A percentile compares a stretch with the other conserved stretches of the same genome.
These are phyloP conservation scores for Zosterops pallidus DNA, from an alignment of 2,113 vertebrate genomes.

Conservation along the genomic window DNA sequence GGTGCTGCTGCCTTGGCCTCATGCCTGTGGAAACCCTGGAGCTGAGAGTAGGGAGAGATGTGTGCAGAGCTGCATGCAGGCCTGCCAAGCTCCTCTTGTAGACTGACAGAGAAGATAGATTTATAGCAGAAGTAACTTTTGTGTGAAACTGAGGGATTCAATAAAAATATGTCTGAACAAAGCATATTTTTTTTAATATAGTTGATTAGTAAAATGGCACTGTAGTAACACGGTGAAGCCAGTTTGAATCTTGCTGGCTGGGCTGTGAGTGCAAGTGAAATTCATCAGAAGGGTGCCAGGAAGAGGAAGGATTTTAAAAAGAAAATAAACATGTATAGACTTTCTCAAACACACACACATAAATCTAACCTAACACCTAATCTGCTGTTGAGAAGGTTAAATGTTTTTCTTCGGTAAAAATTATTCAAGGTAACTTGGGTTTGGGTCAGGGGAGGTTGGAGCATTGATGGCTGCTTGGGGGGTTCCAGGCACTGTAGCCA, in stretches of 20 bases:
- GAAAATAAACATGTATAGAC: background rate
- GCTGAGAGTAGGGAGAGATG: background rate
- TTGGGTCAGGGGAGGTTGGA: background rate
- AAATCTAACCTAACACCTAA: background rate
- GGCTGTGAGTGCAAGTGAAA: background rate
- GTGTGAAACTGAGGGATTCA: background rate
- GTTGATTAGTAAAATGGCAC: conserved; percentile 6
- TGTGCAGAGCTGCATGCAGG: background rate
- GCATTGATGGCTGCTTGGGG: background rate
- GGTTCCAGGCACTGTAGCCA: background rate
- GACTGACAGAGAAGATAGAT: background rate
- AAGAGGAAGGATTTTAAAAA: background rate
- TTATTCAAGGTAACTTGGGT: background rate
- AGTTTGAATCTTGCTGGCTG: conserved; percentile 3
- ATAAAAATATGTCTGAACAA: background rate
- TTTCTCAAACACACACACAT: background rate
- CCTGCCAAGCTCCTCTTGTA: background rate
- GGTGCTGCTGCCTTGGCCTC: background rate
- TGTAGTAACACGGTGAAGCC: background rate
- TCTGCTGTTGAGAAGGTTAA: background rate
- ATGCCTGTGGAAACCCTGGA: background rate
- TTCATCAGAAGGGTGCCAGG: background rate
- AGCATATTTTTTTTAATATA: background rate
- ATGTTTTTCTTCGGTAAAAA: background rate
- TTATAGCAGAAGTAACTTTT: background rate